Evolutionary conservation across 1,140 invertebrate genomes (phyloP), one percentile per base, ranked within the genome.

Genomic region (Drosophila melanica): DNA sequence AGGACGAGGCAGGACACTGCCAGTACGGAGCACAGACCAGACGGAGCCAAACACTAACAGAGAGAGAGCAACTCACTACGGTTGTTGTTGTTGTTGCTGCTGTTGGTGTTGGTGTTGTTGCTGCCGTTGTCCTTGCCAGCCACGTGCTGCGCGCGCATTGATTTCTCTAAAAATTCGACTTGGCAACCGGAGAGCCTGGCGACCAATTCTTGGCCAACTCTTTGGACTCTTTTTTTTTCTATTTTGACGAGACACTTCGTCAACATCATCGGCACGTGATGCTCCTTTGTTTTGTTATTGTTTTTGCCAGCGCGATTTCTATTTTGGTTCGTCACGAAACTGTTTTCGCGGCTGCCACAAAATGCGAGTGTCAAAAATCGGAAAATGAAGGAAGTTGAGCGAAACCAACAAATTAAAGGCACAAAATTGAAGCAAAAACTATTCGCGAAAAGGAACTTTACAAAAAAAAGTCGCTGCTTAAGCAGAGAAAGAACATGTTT

Each of bases 91-190:
- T 60, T 63, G 64, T 59, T 82, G 75, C 75, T 77, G 59, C 5
- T 4, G 27, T 57, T 51, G 18, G 6, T 20, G 30, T 48, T 16
- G 14, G 10, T 70, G 33, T 60, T 64, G 59, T 64, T 85, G 72
- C 77, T 84, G 67, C 54, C 71, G 33, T 76, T 79, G 81, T 76
- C 39, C 50, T 44, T 66, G 63, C 53, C 84, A 89, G 63, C 53
- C 84, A 89, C 84, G 84, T 89, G 84, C 85, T 89, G 84, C 84
- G 84, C 85, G 84, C 84, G 84, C 84, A 89, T 81, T 59, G 76
- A 77, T 86, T 85, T 59, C 51, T 64, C 63, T 44, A 41, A 35
- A 53, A 69, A 30, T 68, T 68, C 37, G 12, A 30, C 63, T 67
- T 68, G 55, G 64, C 63, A 72, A 66, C 54, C 51, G 23, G 14